Evolutionary conservation across 2,888 invertebrate species (phyloP).

Genomic region (Leucozona laternaria): DNA sequence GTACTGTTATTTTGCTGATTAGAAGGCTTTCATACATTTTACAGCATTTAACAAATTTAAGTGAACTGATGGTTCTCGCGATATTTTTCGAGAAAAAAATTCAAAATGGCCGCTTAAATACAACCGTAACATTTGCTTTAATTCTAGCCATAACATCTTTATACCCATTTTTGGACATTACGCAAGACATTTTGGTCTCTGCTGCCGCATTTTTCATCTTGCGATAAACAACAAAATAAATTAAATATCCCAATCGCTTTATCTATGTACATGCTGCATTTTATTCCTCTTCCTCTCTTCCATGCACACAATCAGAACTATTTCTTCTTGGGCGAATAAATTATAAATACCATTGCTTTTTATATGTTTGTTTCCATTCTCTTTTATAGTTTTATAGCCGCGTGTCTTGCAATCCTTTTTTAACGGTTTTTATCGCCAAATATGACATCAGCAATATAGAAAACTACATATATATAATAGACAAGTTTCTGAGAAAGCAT

Average conservation of each 20-base stretch:
- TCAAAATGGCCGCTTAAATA: no score
- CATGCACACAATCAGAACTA: conserved; percentile 1
- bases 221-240: neutral
- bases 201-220: neutral
- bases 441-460: conserved; percentile 67
- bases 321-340: conserved; percentile 14
- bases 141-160: no score
- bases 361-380: neutral
- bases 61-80: no score
- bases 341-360: conserved; percentile 9
- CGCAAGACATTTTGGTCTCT: no score
- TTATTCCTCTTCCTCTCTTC: neutral
- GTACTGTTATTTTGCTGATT: no score
- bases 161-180: no score
- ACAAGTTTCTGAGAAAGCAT: conserved; percentile 46
- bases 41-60: no score
- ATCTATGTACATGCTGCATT: neutral
- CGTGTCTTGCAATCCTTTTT: conserved; percentile 72
- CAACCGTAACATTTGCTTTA: no score
- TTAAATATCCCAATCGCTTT: neutral
- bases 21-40: no score
- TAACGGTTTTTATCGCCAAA: conserved; percentile 70
- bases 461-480: conserved; percentile 33
- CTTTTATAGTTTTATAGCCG: conserved; percentile 27
- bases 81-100: no score